Evolutionary conservation across 2,888 invertebrate species (phyloP), one percentile per base, ranked within the genome.

Genomic region (Hofmannophila pseudospretella): DNA sequence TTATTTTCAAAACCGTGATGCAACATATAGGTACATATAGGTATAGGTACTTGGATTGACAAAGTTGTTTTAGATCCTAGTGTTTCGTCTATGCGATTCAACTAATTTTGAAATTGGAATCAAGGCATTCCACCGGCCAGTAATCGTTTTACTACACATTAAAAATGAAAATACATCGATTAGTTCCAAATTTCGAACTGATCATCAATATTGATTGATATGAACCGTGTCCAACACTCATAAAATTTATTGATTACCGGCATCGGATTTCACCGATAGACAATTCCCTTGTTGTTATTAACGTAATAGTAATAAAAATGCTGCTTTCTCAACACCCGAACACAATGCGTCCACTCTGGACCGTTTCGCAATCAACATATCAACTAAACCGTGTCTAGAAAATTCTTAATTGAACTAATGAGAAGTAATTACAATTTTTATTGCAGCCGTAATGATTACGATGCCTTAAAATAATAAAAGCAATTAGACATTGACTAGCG

Each of bases 391-490:
- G 82, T 82, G 67, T 84, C 84, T 85, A 84, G 85, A 84, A 85
- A 79, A 84, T 82, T 81, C 85, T 82, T 84, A 85, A 85, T 85
- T 85, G 86, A 84, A 77, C 85, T 86, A 86, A 86, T 86, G 84
- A 86, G 85, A 81, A 84, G 82, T 85, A 85, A 85, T 86, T 84
- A 86, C 84, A 85, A 84, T 81, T 85, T 86, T 85, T 86, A 86
- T 85, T 77, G 75, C 81, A 64, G 81, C 76, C 76, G 76, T 85
- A 85, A 85, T 86, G 80, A 85, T 85, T 86, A 86, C 85, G 86
- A 85, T 85, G 85, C 75, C 81, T 85, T 86, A 86, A 86, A 86
- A 86, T 86, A 86, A 86, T 85, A 86, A 85, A 85, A 86, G 85
- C 86, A 85, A 86, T 86, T 85, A 85, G 81, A 79, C 78, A 78